phyloP scores from a whole-genome alignment of 2,888 invertebrate species.

The Stegana nigrithorax region DNA sequence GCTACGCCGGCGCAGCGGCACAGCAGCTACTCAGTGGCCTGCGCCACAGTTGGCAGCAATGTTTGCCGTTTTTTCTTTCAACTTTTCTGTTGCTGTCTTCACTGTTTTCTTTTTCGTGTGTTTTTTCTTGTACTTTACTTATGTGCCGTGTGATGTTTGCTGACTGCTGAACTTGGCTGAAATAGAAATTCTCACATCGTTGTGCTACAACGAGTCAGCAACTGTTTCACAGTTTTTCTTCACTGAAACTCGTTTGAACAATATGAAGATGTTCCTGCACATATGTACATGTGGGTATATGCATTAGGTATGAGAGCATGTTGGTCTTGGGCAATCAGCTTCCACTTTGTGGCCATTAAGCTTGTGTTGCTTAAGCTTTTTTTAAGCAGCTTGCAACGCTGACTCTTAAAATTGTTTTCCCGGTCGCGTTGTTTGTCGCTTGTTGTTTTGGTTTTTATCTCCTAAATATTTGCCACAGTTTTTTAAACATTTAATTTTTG shows the following conservation, averaged over 20 bases:
- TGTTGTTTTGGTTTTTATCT: background rate
- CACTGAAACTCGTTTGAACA: too few species aligned
- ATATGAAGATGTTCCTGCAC: too few species aligned
- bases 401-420: too few species aligned
- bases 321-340: background rate
- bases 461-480: background rate
- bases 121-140: background rate
- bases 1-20: too few species aligned
- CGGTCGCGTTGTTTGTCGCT: background rate
- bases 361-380: background rate
- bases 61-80: background rate
- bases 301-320: too few species aligned
- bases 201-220: too few species aligned
- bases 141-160: background rate
- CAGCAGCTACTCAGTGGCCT: background rate
- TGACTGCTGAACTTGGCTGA: too few species aligned
- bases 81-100: too few species aligned
- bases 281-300: too few species aligned
- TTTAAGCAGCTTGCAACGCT: background rate
- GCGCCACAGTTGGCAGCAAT: background rate
- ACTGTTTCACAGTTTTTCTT: background rate
- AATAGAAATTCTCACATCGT: too few species aligned
- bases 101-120: background rate
- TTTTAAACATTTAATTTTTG: background rate
- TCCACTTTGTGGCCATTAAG: background rate